Conservation (phyloP, 1,140 invertebrate genomes). For the Bombyx mori region DNA sequence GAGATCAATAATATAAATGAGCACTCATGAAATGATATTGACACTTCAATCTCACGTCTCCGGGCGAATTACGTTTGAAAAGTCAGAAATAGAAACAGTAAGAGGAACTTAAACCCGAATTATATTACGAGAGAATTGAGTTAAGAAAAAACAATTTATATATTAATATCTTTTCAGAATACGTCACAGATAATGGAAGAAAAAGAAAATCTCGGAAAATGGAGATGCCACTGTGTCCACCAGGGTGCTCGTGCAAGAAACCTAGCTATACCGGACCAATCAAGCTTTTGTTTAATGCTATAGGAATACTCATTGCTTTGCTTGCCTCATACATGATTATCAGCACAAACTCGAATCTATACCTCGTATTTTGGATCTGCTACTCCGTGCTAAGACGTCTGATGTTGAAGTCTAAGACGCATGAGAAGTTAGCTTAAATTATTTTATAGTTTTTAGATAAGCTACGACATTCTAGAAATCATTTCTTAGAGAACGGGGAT, state of each 20-base stretch:
- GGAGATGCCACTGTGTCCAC: conserved; percentile 18
- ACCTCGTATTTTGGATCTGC: conserved; percentile 49
- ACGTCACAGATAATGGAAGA: background rate
- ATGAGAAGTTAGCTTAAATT: conserved; percentile 22
- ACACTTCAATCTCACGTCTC: too few species aligned
- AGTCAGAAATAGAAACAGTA: background rate
- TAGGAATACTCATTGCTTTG: conserved; percentile 43
- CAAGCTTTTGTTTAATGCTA: conserved; percentile 30
- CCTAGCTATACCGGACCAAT: conserved; percentile 8
- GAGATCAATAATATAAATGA: too few species aligned
- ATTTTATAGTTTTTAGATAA: background rate
- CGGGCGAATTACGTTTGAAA: background rate
- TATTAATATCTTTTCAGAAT: conserved; percentile 1
- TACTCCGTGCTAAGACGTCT: conserved; percentile 49
- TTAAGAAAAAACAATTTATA: background rate
- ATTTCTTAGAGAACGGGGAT: too few species aligned
- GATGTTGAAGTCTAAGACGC: conserved; percentile 36
- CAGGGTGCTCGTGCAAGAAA: conserved; percentile 32
- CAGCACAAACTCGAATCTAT: conserved; percentile 47
- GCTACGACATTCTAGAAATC: too few species aligned
- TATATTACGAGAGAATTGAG: background rate
- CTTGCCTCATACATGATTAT: conserved; percentile 50
- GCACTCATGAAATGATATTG: too few species aligned
- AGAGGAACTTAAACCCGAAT: background rate
- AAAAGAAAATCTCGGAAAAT: background rate